Base-by-base conservation (phyloP, 2,888 invertebrate genomes). In the Drosophila cracens region DNA sequence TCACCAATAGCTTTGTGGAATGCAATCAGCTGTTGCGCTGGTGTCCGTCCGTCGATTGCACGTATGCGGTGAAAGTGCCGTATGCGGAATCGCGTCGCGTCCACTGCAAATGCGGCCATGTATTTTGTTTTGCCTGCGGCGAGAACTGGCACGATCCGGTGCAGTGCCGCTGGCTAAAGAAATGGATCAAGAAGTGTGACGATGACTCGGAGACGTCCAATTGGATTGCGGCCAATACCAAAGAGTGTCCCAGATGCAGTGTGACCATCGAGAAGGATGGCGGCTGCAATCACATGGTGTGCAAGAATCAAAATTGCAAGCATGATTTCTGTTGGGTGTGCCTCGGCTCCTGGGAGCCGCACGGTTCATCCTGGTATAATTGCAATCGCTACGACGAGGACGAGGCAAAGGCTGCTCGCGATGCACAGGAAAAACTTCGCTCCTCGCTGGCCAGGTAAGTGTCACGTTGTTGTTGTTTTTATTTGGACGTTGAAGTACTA, bases 281-380 rank as follows among this genome's bases (percentile, higher is more conserved):
- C 74, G 99, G 99, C 58, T 99, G 99, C 93, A 99, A 99, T 94
- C 99, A 99, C 94, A 99, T 99, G 99, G 97, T 93, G 34, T 99
- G 99, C 94, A 99, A 99, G 94, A 99, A 99, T 94, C 97, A 98
- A 94, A 98, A 97, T 93, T 99, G 99, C 93, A 98, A 98, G 94
- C 96, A 97, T 54, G 99, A 99, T 93, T 99, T 99, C 94, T 99
- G 99, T 94, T 99, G 99, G 99, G 98, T 99, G 34, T 99, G 99
- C 93, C 95, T 99, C 73, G 99, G 99, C 31, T 97, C 98, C 46
- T 99, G 99, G 99, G 98, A 99, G 93, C 99, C 99, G 0, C 99
- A 99, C 91, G 99, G 99, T 60, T 98, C 98, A 79, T 98, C 98
- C 76, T 99, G 99, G 98, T 99, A 99, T 93, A 98, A 98, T 92